Conservation (phyloP, 2,797 vertebrate species). For the Mormyrus proboscirostris region DNA sequence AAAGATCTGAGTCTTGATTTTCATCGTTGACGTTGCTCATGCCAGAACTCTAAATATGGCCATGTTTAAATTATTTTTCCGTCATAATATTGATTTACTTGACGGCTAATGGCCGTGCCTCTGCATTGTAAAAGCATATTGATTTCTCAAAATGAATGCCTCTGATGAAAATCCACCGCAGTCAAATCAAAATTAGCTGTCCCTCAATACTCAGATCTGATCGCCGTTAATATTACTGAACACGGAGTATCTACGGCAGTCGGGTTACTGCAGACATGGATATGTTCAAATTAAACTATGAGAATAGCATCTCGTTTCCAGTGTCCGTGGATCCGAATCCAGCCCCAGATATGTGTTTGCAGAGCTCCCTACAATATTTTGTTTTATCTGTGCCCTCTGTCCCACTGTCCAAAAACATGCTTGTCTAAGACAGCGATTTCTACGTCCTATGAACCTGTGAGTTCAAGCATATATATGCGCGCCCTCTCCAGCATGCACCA, state of each 20-base stretch:
- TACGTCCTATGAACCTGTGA: neutral
- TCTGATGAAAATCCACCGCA: conserved; percentile 38
- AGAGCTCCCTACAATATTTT: neutral
- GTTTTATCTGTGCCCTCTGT: neutral
- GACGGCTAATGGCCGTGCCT: conserved; percentile 16
- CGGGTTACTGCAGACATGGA: neutral
- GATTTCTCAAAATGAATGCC: conserved; percentile 33
- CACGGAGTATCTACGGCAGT: neutral
- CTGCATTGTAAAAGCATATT: conserved; percentile 24
- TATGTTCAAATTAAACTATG: neutral
- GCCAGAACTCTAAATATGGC: conserved; percentile 16
- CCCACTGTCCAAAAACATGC: neutral
- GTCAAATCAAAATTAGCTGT: conserved; percentile 36
- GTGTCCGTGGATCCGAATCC: neutral
- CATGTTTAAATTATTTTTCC: conserved; percentile 14
- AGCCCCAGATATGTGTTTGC: neutral
- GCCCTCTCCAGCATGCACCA: neutral
- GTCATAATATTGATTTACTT: conserved; percentile 25
- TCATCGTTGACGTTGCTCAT: neutral
- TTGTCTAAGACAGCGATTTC: neutral
- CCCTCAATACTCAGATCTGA: conserved; percentile 34
- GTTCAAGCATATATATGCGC: neutral
- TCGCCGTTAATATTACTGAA: conserved; percentile 30
- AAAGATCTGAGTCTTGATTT: conserved; percentile 38
- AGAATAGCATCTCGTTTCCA: neutral